Evolutionary conservation across 92 coral and sea anemone species (phyloP), one percentile per base, ranked within the genome.

Genomic region (Paragorgia papillata): DNA sequence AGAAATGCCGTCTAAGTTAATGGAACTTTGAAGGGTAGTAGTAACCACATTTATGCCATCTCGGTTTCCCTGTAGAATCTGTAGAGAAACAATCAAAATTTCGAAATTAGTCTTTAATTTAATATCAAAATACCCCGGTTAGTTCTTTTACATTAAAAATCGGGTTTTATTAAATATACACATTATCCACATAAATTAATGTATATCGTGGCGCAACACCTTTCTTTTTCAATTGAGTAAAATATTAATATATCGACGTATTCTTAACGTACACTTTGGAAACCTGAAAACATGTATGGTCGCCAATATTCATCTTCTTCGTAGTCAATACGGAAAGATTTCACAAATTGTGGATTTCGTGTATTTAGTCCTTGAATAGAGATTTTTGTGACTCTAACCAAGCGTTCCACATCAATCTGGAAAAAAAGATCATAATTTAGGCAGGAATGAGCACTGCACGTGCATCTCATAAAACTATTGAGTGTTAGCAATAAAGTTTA

Each of bases 1-100:
- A 12, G 50, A 33, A 17, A 63, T 41, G 22, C 69, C 50, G 21
- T 63, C 69, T 63, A 63, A 63, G 18, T 69, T 73, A 24, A 62
- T 80, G 20, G 84, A 71, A 1, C 60, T 51, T 32, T 39, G 20
- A 34, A 85, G 74, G 0, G 73, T 33, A 27, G 30, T 78, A 5
- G 76, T 30, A 3, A 80, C 73, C 29, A 80, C 73, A 1, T 75
- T 61, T 7, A 44, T 64, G 17, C 64, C 58, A 49, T 85, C 77
- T 17, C 30, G 70, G 62, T 85, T 85, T 29, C 86, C 89, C 30
- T 33, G 50, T 28, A 85, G 55, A 31, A 75, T 66, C 89, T 85
- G 21, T 17, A 60, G 19, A 25, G 19, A 26, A 49, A 18, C 10
- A 19, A 3, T 21, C 10, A 8, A 14, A 18, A 14, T 9, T 7